Percentiles rank a stretch among this genome's conserved stretches.
phyloP scores from a whole-genome alignment of 2,797 vertebrate species.

The Triplophysa bombifrons region DNA sequence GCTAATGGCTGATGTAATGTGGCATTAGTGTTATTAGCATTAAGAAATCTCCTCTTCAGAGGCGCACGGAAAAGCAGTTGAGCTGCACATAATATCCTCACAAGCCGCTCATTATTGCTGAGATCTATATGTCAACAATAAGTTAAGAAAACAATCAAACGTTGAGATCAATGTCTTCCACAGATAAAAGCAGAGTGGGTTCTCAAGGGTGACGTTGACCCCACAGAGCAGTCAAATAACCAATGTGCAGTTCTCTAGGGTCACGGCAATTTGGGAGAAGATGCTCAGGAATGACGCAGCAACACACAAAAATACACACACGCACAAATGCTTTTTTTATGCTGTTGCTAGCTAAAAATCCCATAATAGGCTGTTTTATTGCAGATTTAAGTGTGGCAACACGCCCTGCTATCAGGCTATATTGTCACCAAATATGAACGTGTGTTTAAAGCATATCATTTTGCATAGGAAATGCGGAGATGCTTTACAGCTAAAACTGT shows the following conservation, averaged over 20 bases:
- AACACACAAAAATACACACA: neutral
- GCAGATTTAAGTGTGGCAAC: neutral
- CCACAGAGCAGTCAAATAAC: neutral
- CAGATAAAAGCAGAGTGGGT: neutral
- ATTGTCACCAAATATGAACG: neutral
- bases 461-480: too few relatives aligned
- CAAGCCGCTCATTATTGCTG: conserved; percentile 69
- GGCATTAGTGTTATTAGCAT: conserved; percentile 38
- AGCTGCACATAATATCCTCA: conserved; percentile 34
- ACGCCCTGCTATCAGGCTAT: neutral
- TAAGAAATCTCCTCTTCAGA: conserved; percentile 35
- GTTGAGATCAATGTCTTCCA: conserved; percentile 66
- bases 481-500: too few relatives aligned
- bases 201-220: conserved; percentile 1
- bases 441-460: too few relatives aligned
- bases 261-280: neutral
- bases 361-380: neutral
- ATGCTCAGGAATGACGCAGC: neutral
- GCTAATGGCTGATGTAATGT: conserved; percentile 36
- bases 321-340: neutral
- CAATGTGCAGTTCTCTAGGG: neutral
- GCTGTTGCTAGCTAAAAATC: neutral
- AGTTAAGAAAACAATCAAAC: conserved; percentile 67
- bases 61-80: neutral
- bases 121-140: conserved; percentile 69